phyloP scores from a whole-genome alignment of 2,888 invertebrate genomes.

The Blastobasis adustella region DNA sequence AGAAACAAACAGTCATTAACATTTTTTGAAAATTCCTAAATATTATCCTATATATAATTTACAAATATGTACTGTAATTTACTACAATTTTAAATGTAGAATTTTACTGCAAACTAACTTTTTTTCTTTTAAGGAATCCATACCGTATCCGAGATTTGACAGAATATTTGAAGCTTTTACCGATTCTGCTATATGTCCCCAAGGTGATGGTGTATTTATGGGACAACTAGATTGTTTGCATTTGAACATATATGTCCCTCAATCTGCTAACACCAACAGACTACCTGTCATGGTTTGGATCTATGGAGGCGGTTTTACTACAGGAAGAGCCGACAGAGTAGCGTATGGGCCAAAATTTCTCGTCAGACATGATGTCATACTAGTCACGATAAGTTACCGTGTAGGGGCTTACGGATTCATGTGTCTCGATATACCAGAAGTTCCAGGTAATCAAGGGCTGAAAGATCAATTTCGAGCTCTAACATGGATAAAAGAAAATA shows the following conservation, averaged over 20 bases:
- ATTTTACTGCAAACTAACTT: too few relatives aligned
- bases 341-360: slow-evolving; percentile 18
- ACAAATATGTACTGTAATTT: too few relatives aligned
- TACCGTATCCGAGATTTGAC: slow-evolving; percentile 18
- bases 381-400: slow-evolving; percentile 22
- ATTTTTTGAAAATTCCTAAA: too few relatives aligned
- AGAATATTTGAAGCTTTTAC: slow-evolving; percentile 26
- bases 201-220: slow-evolving; percentile 19
- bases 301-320: slow-evolving; percentile 16
- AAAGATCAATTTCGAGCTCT: slow-evolving; percentile 19
- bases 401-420: slow-evolving; percentile 22
- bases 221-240: slow-evolving; percentile 28
- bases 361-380: slow-evolving; percentile 19
- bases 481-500: slow-evolving; percentile 18
- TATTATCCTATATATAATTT: too few relatives aligned
- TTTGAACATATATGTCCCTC: slow-evolving; percentile 24
- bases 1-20: too few relatives aligned
- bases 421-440: slow-evolving; percentile 17
- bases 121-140: slow-evolving; percentile 12
- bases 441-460: slow-evolving; percentile 20
- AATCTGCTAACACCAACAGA: slow-evolving; percentile 5
- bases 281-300: slow-evolving; percentile 20
- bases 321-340: slow-evolving; percentile 10
- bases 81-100: too few relatives aligned
- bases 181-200: slow-evolving; percentile 30